phyloP scores from a whole-genome alignment of 2,888 invertebrate species.

The Melinaea marsaeus region DNA sequence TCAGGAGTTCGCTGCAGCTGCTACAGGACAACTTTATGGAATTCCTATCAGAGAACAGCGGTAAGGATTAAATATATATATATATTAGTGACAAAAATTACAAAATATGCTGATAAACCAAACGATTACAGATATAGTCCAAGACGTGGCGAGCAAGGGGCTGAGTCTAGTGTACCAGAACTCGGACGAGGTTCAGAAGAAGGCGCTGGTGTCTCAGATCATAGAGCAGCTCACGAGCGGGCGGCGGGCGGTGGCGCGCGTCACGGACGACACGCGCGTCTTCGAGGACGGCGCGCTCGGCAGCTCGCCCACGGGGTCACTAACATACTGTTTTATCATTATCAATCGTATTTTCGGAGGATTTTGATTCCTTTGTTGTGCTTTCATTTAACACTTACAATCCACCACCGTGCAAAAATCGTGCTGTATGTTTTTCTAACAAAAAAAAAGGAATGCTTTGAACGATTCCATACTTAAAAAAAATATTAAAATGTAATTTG shows the following conservation, averaged over 20 bases:
- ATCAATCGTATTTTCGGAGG: no score
- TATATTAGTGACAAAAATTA: no score
- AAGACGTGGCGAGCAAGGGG: conserved; percentile 95
- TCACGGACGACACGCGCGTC: conserved; percentile 88
- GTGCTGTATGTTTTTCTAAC: no score
- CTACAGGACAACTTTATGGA: conserved; percentile 92
- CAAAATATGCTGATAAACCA: no score
- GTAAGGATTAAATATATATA: conserved; percentile 65
- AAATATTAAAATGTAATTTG: no score
- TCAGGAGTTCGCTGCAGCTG: conserved; percentile 80
- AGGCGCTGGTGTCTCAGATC: conserved; percentile 85
- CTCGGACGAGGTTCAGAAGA: conserved; percentile 83
- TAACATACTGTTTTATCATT: not conserved
- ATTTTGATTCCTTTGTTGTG: no score
- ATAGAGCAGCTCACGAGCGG: conserved; percentile 91
- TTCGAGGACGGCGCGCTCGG: conserved; percentile 94
- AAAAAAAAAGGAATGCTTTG: no score
- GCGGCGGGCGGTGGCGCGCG: conserved; percentile 83
- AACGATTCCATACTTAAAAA: no score
- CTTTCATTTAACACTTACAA: no score
- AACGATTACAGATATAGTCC: conserved; percentile 86
- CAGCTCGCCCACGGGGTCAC: conserved; percentile 89
- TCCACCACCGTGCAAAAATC: no score
- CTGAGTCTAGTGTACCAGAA: conserved; percentile 91
- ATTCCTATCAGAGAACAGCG: conserved; percentile 91